Base-by-base conservation (phyloP, 2,888 invertebrate genomes). In the Epirrhoe tristata region DNA sequence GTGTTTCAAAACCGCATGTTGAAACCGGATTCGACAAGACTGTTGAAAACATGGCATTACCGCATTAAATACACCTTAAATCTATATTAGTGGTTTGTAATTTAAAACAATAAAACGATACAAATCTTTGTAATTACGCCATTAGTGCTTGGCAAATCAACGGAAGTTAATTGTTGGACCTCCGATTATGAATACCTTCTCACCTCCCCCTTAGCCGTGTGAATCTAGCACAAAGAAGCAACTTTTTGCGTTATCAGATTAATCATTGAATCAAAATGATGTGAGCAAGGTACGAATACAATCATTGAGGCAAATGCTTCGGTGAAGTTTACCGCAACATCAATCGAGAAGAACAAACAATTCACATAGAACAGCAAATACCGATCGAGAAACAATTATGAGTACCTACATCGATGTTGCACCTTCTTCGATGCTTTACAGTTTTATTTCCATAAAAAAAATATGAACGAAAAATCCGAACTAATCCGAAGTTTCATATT, bases 161-260 rank as follows among this genome's bases (percentile, higher is more conserved):
- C 89, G 87, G 90, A 88, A 85, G 87, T 83, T 87, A 87, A 88
- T 88, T 87, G 87, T 87, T 82, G 81, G 81, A 81, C 81, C 78
- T 79, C 80, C 74, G 78, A 84, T 86, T 83, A 81, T 81, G 82
- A 85, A 82, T 84, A 83, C 82, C 79, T 87, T 89, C 86, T 86
- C 89, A 87, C 83, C 82, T 85, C 57, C 73, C 78, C 73, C 54
- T 77, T 73, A 75, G 74, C 79, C 88, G 90, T 92, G 91, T 84
- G 91, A 88, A 86, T 80, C 79, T 75, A 74, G 70, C 76, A 76
- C 77, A 74, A 75, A 84, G 82, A 85, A 84, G 81, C 78, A 75
- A 70, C 69, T 81, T 86, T 87, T 84, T 85, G 78, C 78, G 66
- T 77, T 82, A 85, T 86, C 85, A 78, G 83, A 86, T 84, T 76